Evolutionary conservation across 2,113 vertebrate species (phyloP).

Genomic region (Dromiciops gliroides): DNA sequence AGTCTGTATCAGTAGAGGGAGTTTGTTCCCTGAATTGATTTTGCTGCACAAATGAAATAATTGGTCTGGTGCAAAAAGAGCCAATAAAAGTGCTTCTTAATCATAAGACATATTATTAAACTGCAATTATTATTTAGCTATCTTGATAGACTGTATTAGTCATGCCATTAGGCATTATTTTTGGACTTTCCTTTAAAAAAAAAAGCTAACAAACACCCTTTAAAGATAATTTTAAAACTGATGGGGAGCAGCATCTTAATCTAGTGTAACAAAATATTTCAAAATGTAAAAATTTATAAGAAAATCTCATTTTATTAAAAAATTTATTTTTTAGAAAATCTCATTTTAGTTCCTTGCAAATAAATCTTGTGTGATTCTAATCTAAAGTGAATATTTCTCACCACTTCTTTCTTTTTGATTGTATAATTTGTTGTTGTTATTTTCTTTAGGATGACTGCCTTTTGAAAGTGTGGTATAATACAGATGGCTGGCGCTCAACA

Average conservation of each 20-base stretch:
- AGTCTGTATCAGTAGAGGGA: background rate
- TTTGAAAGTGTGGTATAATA: constrained; percentile 97
- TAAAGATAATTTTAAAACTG: background rate
- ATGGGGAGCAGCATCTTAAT: background rate
- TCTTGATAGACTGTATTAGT: background rate
- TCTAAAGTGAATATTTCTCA: background rate
- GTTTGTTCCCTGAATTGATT: background rate
- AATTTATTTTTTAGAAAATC: background rate
- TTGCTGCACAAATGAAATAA: background rate
- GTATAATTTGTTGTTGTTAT: constrained; percentile 4
- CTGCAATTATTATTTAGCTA: background rate
- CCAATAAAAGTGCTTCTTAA: background rate
- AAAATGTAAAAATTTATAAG: background rate
- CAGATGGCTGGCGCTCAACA: constrained; percentile 91
- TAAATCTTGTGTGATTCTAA: constrained; percentile 55
- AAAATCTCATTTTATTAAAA: background rate
- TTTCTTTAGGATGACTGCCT: constrained; percentile 93
- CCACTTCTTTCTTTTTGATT: constrained; percentile 14
- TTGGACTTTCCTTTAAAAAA: background rate
- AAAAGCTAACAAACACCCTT: background rate
- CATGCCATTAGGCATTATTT: background rate
- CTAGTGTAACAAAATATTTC: background rate
- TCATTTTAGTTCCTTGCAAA: constrained; percentile 12
- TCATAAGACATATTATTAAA: background rate
- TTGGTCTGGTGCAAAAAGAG: background rate